These are phyloP conservation scores for Plotosus lineatus DNA, from an alignment of 2,113 vertebrate species.

Conservation along the genomic window DNA sequence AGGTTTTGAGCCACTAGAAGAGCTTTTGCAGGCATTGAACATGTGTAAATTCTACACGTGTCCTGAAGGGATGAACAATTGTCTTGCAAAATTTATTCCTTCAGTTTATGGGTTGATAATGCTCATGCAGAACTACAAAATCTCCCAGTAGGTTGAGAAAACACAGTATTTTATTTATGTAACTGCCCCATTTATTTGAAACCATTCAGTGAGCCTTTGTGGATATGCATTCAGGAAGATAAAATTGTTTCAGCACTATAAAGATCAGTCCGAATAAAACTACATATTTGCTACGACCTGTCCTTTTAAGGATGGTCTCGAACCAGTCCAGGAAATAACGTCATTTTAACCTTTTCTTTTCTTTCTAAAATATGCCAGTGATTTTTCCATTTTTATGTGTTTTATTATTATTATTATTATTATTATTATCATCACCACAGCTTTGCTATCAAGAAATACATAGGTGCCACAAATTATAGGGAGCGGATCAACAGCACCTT, in stretches of 20 bases:
- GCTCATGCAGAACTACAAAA: background rate
- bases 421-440: constrained; percentile 61
- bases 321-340: background rate
- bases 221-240: background rate
- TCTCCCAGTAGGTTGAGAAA: background rate
- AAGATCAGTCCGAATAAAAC: background rate
- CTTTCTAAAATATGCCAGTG: background rate
- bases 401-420: constrained; percentile 30
- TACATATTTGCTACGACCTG: too few relatives aligned
- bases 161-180: background rate
- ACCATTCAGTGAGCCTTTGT: background rate
- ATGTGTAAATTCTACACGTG: background rate
- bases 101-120: background rate
- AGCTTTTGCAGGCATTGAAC: background rate
- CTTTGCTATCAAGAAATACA: constrained; percentile 85
- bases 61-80: background rate
- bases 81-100: background rate
- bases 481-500: constrained; percentile 92
- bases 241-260: background rate
- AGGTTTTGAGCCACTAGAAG: background rate
- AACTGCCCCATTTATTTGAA: background rate
- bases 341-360: background rate
- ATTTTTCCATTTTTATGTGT: background rate
- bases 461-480: constrained; percentile 89
- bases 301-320: background rate